phyloP scores from a whole-genome alignment of 1,140 invertebrate genomes.

The Eumeta japonica region DNA sequence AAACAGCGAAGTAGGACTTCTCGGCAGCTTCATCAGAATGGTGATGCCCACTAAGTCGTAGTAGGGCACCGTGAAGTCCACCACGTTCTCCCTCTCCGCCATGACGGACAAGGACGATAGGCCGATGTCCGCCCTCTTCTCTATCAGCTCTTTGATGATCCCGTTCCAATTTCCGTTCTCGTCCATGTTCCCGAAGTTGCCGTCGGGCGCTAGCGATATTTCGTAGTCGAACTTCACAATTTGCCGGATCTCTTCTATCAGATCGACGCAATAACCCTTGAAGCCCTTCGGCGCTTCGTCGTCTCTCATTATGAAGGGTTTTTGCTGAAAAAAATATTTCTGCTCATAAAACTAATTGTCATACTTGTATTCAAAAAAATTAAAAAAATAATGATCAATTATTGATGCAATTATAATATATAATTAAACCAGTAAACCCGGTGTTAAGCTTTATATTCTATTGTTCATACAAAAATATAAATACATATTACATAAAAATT shows the following conservation, averaged over 20 bases:
- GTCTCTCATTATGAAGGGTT: constrained; percentile 83
- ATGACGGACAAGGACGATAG: constrained; percentile 86
- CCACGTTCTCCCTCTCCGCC: constrained; percentile 91
- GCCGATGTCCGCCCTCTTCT: constrained; percentile 88
- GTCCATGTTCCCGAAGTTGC: constrained; percentile 81
- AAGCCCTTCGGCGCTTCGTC: constrained; percentile 66
- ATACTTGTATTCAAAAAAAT: no score
- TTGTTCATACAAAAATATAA: no score
- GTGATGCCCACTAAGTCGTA: constrained; percentile 94
- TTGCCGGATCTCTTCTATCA: constrained; percentile 81
- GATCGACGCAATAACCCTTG: constrained; percentile 90
- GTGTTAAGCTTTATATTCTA: background rate
- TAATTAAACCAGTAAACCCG: no score
- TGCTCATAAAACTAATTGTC: no score
- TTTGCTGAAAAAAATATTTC: constrained; percentile 68
- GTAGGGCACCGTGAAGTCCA: constrained; percentile 94
- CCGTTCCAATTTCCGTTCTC: constrained; percentile 89
- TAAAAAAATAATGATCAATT: no score
- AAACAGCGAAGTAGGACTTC: constrained; percentile 82
- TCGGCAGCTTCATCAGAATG: constrained; percentile 84
- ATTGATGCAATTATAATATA: no score
- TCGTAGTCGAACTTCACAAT: constrained; percentile 88
- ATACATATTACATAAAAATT: no score
- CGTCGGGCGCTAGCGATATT: constrained; percentile 75
- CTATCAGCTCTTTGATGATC: constrained; percentile 85